Conservation (phyloP, 2,113 vertebrate species). For the Colinus virginianus region DNA sequence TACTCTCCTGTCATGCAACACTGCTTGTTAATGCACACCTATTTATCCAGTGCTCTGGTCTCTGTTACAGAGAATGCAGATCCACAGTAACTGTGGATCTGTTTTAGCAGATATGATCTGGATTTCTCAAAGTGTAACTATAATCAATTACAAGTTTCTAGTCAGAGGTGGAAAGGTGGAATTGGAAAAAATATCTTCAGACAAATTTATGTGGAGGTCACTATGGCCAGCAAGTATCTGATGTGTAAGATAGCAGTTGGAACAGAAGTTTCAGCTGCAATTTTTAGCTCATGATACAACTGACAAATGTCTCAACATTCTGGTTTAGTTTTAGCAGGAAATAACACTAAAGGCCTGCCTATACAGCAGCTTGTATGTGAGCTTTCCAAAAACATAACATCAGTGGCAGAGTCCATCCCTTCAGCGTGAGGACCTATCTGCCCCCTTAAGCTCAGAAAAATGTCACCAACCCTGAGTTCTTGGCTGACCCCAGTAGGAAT, state of each 20-base stretch:
- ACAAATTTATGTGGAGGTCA: neutral
- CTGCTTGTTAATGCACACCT: neutral
- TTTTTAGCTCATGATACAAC: neutral
- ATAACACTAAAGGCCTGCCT: neutral
- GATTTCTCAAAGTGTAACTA: neutral
- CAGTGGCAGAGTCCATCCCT: neutral
- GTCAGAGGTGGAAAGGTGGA: neutral
- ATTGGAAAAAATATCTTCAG: neutral
- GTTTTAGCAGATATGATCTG: neutral
- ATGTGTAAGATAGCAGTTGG: neutral
- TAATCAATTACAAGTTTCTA: neutral
- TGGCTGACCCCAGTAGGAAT: neutral
- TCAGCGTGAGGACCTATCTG: neutral
- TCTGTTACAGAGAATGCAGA: neutral
- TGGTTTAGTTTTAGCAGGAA: neutral
- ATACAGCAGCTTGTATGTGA: neutral
- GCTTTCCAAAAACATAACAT: neutral
- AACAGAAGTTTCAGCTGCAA: neutral
- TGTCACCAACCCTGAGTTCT: neutral
- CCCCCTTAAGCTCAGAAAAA: neutral
- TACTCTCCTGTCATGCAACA: neutral
- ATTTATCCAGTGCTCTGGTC: fast-evolving
- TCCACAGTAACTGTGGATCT: neutral
- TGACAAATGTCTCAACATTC: neutral
- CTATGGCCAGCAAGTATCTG: neutral